These are phyloP conservation scores for Arenaria interpres DNA, from an alignment of 2,113 vertebrate species.

Conservation along the genomic window DNA sequence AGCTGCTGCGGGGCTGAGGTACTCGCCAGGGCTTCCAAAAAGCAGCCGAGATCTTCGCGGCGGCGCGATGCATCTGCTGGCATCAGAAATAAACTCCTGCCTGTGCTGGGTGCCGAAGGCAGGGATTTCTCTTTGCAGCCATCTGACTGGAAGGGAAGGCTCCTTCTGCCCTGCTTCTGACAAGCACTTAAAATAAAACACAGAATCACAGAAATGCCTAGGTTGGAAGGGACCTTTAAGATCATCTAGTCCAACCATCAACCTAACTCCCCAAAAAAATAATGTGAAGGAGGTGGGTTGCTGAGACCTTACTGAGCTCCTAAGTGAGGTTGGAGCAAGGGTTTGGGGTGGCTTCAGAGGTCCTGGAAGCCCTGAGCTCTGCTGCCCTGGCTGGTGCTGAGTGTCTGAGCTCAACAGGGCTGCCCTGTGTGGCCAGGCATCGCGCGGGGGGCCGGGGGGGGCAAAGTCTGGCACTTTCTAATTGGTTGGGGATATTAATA, in stretches of 20 bases:
- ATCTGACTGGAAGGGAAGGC: not conserved
- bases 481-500: conserved; percentile 19
- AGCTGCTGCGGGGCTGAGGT: rapidly evolving
- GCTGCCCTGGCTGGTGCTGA: not conserved
- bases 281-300: not conserved
- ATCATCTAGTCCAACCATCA: too few relatives aligned
- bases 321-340: not conserved
- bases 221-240: too few relatives aligned
- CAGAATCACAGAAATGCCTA: too few relatives aligned
- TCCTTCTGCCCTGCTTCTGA: conserved; percentile 3
- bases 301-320: not conserved
- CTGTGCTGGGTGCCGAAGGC: not conserved
- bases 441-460: rapidly evolving
- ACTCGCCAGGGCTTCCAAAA: not conserved
- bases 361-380: not conserved
- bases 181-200: not conserved
- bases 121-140: not conserved
- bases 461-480: not conserved
- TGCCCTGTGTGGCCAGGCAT: not conserved
- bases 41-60: not conserved
- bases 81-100: not conserved
- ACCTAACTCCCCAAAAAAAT: not conserved
- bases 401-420: not conserved
- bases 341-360: not conserved
- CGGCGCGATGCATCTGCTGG: not conserved